Evolutionary conservation across 1,140 invertebrate genomes (phyloP).

Genomic region (Tetramorium parvispinum): DNA sequence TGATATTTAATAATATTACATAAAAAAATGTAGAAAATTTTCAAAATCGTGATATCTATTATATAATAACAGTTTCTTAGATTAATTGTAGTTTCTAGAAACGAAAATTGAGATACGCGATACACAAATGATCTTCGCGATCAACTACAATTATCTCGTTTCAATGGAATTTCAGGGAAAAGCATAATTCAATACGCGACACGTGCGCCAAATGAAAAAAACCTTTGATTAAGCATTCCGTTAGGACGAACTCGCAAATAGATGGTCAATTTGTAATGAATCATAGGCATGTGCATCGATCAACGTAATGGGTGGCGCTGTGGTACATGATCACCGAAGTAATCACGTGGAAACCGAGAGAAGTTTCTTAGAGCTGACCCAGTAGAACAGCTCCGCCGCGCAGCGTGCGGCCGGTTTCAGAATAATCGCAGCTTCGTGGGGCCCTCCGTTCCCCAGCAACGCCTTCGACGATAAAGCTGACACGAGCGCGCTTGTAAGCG

Average conservation of each 20-base stretch:
- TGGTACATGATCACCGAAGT: constrained; percentile 14
- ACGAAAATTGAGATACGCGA: background rate
- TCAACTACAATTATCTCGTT: background rate
- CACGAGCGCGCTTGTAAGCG: constrained; percentile 30
- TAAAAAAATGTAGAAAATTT: background rate
- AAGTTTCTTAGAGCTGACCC: constrained; percentile 46
- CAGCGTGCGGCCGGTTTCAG: constrained; percentile 61
- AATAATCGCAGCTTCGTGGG: constrained; percentile 56
- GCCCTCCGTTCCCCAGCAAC: constrained; percentile 30
- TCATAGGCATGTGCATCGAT: constrained; percentile 38
- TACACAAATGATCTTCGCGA: background rate
- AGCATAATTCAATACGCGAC: background rate
- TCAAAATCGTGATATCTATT: background rate
- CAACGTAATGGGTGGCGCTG: constrained; percentile 31
- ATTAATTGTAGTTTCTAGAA: background rate
- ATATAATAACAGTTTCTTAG: background rate
- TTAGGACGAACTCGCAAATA: constrained; percentile 11
- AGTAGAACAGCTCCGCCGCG: constrained; percentile 19
- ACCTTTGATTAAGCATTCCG: background rate
- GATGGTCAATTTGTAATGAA: constrained; percentile 38
- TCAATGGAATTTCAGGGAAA: background rate
- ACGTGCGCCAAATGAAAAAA: background rate
- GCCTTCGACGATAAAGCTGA: constrained; percentile 44
- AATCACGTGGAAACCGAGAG: constrained; percentile 10
- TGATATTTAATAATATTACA: background rate